These are phyloP conservation scores for Diacarnus erythraeanus DNA, from an alignment of 37 sponge, comb jelly and placozoan genomes.

Conservation along the genomic window DNA sequence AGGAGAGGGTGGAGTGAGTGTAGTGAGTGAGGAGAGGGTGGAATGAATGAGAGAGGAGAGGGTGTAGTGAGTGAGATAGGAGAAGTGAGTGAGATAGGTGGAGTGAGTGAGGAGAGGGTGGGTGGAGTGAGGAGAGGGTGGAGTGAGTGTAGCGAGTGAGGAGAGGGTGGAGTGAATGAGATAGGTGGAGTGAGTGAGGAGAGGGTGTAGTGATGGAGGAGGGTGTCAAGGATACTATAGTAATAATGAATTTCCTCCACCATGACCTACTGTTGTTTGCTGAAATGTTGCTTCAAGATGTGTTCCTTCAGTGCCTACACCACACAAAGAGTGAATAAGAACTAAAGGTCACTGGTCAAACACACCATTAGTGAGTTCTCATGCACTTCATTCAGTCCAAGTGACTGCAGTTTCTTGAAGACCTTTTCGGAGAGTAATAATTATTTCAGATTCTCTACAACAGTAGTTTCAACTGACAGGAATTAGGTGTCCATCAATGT, in stretches of 20 bases:
- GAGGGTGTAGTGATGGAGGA: neutral
- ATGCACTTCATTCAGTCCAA: slow-evolving; percentile 61
- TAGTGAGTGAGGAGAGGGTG: neutral
- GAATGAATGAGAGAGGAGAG: too few relatives aligned
- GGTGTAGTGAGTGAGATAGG: neutral
- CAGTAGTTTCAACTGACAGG: slow-evolving; percentile 1
- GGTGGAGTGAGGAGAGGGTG: neutral
- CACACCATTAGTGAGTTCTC: slow-evolving; percentile 63
- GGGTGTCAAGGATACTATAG: neutral
- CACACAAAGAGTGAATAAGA: neutral
- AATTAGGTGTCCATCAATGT: slow-evolving; percentile 3
- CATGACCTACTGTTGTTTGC: slow-evolving; percentile 46
- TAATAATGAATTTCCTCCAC: neutral
- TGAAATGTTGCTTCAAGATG: slow-evolving; percentile 38
- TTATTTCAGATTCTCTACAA: too few relatives aligned
- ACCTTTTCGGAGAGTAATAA: too few relatives aligned
- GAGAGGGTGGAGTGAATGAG: too few relatives aligned
- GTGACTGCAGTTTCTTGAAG: slow-evolving; percentile 48
- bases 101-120: neutral
- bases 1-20: neutral
- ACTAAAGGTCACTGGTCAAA: neutral
- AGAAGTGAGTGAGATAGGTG: neutral
- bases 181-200: neutral
- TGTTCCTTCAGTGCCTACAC: slow-evolving; percentile 49
- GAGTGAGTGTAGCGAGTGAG: neutral